A percentile compares a stretch with the other conserved stretches of the same genome.
Evolutionary conservation across 2,113 vertebrate species (phyloP).

Genomic region (Callipepla californica): DNA sequence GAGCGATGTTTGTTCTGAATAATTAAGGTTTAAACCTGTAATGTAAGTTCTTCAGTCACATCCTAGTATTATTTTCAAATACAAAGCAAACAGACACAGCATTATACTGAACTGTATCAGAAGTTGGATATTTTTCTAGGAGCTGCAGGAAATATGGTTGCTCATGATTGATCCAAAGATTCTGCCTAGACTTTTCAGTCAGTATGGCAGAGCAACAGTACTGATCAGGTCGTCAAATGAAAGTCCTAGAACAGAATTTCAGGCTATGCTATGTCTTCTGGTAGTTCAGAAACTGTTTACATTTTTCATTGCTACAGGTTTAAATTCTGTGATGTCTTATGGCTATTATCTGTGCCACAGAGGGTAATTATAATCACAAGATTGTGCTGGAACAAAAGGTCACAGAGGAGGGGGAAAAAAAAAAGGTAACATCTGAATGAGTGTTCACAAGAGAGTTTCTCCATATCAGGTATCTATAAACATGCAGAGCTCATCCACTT

Average conservation of each 20-base stretch:
- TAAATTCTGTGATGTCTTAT: background rate
- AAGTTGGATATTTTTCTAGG: background rate
- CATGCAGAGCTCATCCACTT: background rate
- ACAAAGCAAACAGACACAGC: background rate
- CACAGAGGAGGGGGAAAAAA: no score
- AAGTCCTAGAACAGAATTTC: background rate
- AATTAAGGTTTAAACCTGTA: background rate
- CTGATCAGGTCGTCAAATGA: background rate
- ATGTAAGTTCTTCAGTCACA: background rate
- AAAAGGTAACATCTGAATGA: background rate
- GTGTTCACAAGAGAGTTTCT: background rate
- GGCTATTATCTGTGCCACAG: background rate
- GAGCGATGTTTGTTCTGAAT: background rate
- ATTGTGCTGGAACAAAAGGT: background rate
- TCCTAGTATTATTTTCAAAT: background rate
- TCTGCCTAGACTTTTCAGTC: background rate
- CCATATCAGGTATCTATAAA: background rate
- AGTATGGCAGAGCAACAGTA: background rate
- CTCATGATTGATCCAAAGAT: background rate
- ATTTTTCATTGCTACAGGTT: background rate
- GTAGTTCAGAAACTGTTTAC: background rate
- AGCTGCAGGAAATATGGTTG: background rate
- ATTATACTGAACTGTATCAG: background rate
- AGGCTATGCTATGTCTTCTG: background rate
- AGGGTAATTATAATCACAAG: background rate